Conservation (phyloP, 2,888 invertebrate genomes). For the Hoplodrina ambigua region DNA sequence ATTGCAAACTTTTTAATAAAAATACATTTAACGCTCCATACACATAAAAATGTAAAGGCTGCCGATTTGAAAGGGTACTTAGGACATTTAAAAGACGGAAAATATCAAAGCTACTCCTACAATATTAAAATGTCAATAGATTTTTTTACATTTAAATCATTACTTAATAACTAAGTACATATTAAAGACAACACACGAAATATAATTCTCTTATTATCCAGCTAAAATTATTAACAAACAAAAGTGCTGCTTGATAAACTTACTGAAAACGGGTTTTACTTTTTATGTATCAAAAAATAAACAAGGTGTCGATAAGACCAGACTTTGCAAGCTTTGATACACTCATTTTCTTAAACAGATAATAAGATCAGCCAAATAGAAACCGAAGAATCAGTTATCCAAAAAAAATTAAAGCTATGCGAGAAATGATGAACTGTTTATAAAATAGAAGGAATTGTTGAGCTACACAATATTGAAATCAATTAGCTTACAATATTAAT, state of each 20-base stretch:
- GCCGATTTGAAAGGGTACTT: conserved; percentile 20
- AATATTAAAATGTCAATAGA: conserved; percentile 1
- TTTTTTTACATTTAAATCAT: conserved; percentile 11
- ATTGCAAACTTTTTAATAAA: conserved; percentile 10
- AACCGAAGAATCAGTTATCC: no score
- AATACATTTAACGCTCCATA: conserved; percentile 5
- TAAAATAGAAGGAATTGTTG: background rate
- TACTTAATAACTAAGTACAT: conserved; percentile 15
- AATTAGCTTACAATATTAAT: background rate
- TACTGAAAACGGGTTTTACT: background rate
- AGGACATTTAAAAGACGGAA: conserved; percentile 8
- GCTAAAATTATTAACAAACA: background rate
- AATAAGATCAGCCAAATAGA: background rate
- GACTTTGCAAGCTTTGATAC: conserved; percentile 1
- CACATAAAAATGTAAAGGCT: conserved; percentile 26
- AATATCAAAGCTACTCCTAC: background rate
- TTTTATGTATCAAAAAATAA: background rate
- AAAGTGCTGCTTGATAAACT: conserved; percentile 7
- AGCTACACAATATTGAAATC: background rate
- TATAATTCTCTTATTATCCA: background rate
- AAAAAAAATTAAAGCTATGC: background rate
- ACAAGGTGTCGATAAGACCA: conserved; percentile 4
- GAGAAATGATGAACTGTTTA: background rate
- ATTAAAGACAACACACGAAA: conserved; percentile 20
- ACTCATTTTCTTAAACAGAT: background rate